Evolutionary conservation across 2,113 vertebrate species (phyloP), one percentile per base, ranked within the genome.

Genomic region (Thermophis baileyi): DNA sequence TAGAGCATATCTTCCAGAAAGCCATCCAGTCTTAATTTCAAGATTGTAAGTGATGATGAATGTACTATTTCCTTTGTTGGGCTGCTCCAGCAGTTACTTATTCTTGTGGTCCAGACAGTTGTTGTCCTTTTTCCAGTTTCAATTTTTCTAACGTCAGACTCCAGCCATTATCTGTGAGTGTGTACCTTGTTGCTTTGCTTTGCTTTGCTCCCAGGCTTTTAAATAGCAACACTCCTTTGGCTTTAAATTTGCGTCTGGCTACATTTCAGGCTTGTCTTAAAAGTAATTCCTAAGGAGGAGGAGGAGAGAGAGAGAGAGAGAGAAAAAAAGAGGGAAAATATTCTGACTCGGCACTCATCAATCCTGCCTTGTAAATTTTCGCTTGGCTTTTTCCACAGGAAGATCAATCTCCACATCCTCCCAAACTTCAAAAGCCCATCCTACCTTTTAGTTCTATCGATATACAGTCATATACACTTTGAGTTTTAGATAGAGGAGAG

Each of bases 141-240:
- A 87, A 88, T 94, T 90, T 94, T 88, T 92, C 92, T 90, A 92
- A 90, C 27, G 91, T 55, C 88, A 93, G 69, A 91, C 55, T 49
- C 81, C 89, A 88, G 30, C 63, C 87, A 93, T 90, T 57, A 89
- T 46, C 88, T 24, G 5, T 30, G 46, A 30, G 22, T 10, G 16
- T 22, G 54, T 87, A 86, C 74, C 91, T 63, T 92, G 49, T 16
- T 89, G 92, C 53, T 90, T 94, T 6, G 7, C 53, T 90, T 94
- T 6, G 7, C 9, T 0, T 69, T 90, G 4, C 16, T 49, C 14
- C 54, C 35, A 94, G 0, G 50, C 88, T 85, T 94, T 53, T 93
- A 30, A 88, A 0, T 89, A 91, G 20, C 88, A 69, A 44, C 46
- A 60, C 47, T 89, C 54, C 49, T 53, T 54, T 47, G 88, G 91